Base-by-base conservation (phyloP, 2,113 vertebrate species). In the Toxotes jaculatrix region DNA sequence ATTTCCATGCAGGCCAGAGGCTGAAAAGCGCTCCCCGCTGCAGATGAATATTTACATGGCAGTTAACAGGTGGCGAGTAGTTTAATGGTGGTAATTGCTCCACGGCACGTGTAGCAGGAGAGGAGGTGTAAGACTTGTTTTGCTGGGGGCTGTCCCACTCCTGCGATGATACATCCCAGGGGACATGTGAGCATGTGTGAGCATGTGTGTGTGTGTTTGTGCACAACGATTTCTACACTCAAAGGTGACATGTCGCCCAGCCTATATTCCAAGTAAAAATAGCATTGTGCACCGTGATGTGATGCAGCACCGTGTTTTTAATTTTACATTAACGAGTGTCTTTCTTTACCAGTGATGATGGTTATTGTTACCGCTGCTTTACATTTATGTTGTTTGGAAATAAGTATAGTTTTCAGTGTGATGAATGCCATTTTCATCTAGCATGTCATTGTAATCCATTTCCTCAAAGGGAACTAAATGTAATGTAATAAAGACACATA, bases 11-110 rank as follows among this genome's bases (percentile, higher is more conserved):
- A 82, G 88, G 74, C 80, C 96, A 95, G 96, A 94, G 95, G 95
- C 94, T 96, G 94, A 93, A 96, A 95, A 91, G 93, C 95, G 95
- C 94, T 95, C 95, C 93, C 95, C 93, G 94, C 95, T 95, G 94
- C 95, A 95, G 95, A 96, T 96, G 96, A 97, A 98, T 98, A 98
- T 98, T 97, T 98, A 98, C 97, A 97, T 97, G 96, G 96, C 96
- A 95, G 97, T 97, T 98, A 98, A 98, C 97, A 98, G 97, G 97
- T 98, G 97, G 96, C 94, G 94, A 97, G 96, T 96, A 96, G 96
- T 97, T 98, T 97, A 97, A 97, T 97, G 96, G 96, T 92, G 96
- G 96, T 97, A 97, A 98, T 97, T 97, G 96, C 95, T 88, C 93
- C 95, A 89, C 95, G 96, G 96, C 95, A 93, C 95, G 96, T 95